Conservation (phyloP, 2,113 vertebrate species). For the Cynopterus brachyotis region DNA sequence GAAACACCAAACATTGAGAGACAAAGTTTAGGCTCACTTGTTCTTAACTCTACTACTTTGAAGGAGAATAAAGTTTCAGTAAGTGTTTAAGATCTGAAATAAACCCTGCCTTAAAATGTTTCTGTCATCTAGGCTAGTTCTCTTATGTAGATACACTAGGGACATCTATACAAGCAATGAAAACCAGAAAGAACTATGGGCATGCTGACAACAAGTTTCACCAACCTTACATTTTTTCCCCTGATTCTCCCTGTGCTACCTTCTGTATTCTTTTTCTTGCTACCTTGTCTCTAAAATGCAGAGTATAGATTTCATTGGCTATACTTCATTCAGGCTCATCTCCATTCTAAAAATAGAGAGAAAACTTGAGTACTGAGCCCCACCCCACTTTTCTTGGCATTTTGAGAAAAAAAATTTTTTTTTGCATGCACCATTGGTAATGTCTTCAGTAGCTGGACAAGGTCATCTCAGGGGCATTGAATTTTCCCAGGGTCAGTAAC, state of each 20-base stretch:
- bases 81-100: neutral
- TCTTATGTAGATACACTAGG: neutral
- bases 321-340: neutral
- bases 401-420: neutral
- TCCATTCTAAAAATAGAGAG: neutral
- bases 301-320: neutral
- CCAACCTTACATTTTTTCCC: neutral
- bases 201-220: neutral
- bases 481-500: neutral
- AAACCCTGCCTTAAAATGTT: neutral
- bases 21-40: neutral
- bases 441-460: neutral
- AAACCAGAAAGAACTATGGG: neutral
- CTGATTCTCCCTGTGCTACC: neutral
- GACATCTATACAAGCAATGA: neutral
- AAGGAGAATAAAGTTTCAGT: neutral
- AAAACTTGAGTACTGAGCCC: neutral
- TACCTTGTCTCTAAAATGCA: neutral
- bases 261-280: neutral
- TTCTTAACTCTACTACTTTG: neutral
- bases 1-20: neutral
- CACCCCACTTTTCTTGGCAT: neutral
- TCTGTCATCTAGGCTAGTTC: neutral
- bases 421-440: neutral
- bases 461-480: neutral